Conservation (phyloP, 2,888 invertebrate species). For the Agonum fuliginosum region DNA sequence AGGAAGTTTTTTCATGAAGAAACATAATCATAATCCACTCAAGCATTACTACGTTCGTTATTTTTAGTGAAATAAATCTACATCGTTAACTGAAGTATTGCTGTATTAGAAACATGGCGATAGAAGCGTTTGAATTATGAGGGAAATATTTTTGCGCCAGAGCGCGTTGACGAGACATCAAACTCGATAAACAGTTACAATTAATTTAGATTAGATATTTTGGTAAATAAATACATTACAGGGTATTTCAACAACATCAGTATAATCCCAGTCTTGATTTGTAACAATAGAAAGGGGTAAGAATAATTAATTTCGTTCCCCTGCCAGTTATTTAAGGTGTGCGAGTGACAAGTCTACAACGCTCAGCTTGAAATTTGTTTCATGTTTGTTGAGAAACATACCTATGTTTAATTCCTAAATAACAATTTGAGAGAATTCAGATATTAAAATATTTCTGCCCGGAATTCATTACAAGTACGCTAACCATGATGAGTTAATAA, state of each 20-base stretch:
- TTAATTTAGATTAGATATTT: constrained; percentile 25
- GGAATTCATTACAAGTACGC: too few relatives aligned
- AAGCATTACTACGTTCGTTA: neutral
- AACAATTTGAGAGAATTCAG: neutral
- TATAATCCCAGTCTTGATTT: constrained; percentile 17
- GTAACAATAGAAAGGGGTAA: constrained; percentile 4
- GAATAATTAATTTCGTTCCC: constrained; percentile 31
- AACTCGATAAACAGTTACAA: neutral
- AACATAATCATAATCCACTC: too few relatives aligned
- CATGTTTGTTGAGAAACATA: neutral
- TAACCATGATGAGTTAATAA: too few relatives aligned
- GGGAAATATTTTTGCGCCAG: neutral
- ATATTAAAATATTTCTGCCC: neutral
- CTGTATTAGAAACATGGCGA: too few relatives aligned
- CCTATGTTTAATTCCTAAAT: constrained; percentile 9
- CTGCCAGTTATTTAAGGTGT: constrained; percentile 24
- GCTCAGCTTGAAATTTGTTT: neutral
- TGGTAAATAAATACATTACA: constrained; percentile 6
- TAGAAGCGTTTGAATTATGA: too few relatives aligned
- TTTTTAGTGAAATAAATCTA: too few relatives aligned
- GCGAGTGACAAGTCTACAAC: neutral
- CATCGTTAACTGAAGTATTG: too few relatives aligned
- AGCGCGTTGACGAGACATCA: constrained; percentile 14
- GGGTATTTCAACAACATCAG: constrained; percentile 34
- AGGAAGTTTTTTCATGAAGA: too few relatives aligned